Evolutionary conservation across 1,140 invertebrate species (phyloP).

Genomic region (Eubasilissa regina): DNA sequence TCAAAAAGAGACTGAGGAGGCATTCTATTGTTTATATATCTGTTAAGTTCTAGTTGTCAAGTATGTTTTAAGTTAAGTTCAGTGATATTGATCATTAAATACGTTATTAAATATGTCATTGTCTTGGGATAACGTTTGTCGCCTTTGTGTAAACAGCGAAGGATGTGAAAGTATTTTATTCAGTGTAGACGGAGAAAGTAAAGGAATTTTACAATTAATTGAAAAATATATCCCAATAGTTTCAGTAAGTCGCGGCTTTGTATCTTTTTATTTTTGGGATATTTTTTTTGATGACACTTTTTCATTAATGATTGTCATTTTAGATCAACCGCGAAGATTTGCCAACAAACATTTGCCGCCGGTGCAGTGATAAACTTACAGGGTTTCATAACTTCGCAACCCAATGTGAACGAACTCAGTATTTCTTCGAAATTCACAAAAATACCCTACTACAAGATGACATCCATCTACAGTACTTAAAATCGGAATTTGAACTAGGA

Average conservation of each 20-base stretch:
- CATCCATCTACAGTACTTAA: constrained; percentile 46
- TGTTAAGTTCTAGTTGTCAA: no score
- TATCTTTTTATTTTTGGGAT: constrained; percentile 1
- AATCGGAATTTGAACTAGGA: constrained; percentile 40
- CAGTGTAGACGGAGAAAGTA: constrained; percentile 36
- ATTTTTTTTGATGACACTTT: not conserved
- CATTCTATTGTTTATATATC: no score
- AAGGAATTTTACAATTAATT: constrained; percentile 43
- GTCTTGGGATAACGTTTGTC: constrained; percentile 44
- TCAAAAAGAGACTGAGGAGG: no score
- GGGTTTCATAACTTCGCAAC: constrained; percentile 45
- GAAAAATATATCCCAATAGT: constrained; percentile 46
- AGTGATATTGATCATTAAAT: no score
- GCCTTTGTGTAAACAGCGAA: constrained; percentile 44
- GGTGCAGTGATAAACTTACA: constrained; percentile 48
- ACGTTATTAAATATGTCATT: constrained; percentile 34
- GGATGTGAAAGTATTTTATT: constrained; percentile 41
- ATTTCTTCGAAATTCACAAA: constrained; percentile 34
- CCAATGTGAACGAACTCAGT: constrained; percentile 47
- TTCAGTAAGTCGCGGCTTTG: constrained; percentile 26
- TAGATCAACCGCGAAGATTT: constrained; percentile 46
- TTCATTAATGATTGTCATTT: constrained; percentile 16
- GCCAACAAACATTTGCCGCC: constrained; percentile 45
- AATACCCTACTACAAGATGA: constrained; percentile 32
- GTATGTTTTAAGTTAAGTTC: no score